A percentile compares a stretch with the other conserved stretches of the same genome.
phyloP scores from a whole-genome alignment of 2,113 vertebrate species.

The Thymallus thymallus region DNA sequence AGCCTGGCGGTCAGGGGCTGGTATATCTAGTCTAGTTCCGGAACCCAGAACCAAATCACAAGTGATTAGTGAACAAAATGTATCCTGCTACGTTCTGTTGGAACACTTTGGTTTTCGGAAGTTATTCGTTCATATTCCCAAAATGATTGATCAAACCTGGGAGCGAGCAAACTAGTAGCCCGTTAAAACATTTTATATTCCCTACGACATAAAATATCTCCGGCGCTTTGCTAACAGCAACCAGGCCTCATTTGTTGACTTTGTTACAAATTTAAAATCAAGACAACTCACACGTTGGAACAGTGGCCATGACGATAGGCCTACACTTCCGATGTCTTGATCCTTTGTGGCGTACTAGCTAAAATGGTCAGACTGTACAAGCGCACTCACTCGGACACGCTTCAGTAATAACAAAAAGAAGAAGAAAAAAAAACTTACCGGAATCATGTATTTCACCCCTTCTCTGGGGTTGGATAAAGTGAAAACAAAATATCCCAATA shows the following conservation, averaged over 20 bases:
- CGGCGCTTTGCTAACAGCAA: not conserved
- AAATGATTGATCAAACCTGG: too few species aligned
- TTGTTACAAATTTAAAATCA: not conserved
- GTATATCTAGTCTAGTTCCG: too few species aligned
- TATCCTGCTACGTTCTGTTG: too few species aligned
- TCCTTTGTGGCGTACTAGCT: slow-evolving; percentile 71
- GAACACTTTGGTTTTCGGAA: too few species aligned
- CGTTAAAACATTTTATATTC: too few species aligned
- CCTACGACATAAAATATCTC: too few species aligned
- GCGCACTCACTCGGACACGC: slow-evolving; percentile 71
- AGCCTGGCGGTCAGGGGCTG: too few species aligned
- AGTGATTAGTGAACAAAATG: too few species aligned
- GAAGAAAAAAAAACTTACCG: slow-evolving; percentile 75
- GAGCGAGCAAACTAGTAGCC: too few species aligned
- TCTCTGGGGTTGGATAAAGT: not conserved
- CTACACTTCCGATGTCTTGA: slow-evolving; percentile 29
- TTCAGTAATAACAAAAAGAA: slow-evolving; percentile 66
- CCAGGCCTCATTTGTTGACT: not conserved
- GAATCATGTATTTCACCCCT: not conserved
- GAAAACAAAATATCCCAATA: not conserved
- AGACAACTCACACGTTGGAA: slow-evolving; percentile 50
- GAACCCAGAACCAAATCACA: too few species aligned
- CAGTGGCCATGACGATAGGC: slow-evolving; percentile 43
- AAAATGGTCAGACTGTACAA: slow-evolving; percentile 66
- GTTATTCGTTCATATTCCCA: too few species aligned